Evolutionary conservation across 2,888 invertebrate species (phyloP), one percentile per base, ranked within the genome.

Genomic region (Papilio demoleus): DNA sequence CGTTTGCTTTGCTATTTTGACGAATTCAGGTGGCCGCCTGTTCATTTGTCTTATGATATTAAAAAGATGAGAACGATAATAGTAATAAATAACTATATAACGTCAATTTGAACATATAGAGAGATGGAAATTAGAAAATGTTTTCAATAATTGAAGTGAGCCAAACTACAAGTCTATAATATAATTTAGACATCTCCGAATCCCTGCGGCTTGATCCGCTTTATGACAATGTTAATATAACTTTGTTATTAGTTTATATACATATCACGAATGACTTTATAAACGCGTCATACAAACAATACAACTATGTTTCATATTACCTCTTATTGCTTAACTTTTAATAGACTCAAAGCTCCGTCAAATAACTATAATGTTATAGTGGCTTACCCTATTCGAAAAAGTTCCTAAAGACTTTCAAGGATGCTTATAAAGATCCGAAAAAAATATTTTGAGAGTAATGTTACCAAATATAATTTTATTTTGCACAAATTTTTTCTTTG

Each of bases 161-260:
- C 6, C 14, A 27, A 14, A 50, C 50, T 24, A 14, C 24, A 14
- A 24, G 19, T 5, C 45, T 14, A 27, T 27, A 50, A 50, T 50
- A 50, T 24, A 50, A 53, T 53, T 53, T 53, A n/a, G 8, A 24
- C 50, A 22, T 24, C 14, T 17, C 24, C n/a, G 8, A 27, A 53
- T 50, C 24, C 50, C 50, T 27, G 50, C 27, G 50, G 50, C 53
- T 27, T 53, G 14, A 27, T 4, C 50, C 62, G 62, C 47, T 62
- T 47, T 31, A 31, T 38, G 64, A 53, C 38, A 53, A 53, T 53
- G 53, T 53, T 36, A 63, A 63, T 64, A 53, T 64, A 64, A 64
- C 64, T 64, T 64, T 64, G 12, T 53, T 50, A 64, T 64, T 64
- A 64, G 64, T 64, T 64, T 64, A 53, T 50, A n/a, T 47, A 63